These are phyloP conservation scores for Mohoua ochrocephala DNA, from an alignment of 2,113 vertebrate genomes.

Conservation along the genomic window DNA sequence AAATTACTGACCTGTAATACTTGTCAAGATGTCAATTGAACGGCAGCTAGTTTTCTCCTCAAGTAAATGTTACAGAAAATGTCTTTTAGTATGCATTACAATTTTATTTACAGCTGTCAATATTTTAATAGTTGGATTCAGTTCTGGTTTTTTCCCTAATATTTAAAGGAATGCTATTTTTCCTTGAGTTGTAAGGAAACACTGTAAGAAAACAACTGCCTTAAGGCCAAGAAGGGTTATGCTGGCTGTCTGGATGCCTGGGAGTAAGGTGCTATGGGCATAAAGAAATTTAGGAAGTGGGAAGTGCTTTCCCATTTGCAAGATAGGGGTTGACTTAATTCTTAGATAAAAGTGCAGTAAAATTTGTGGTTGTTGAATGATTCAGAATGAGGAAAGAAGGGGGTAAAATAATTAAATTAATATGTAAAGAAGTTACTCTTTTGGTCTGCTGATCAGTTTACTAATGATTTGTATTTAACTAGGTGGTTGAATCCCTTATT, in stretches of 20 bases:
- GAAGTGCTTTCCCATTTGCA: neutral
- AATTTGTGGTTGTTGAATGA: neutral
- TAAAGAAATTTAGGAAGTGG: neutral
- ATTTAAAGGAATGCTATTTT: neutral
- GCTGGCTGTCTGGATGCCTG: neutral
- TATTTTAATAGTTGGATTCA: neutral
- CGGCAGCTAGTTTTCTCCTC: neutral
- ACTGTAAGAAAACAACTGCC: neutral
- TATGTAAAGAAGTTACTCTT: neutral
- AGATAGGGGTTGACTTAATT: neutral
- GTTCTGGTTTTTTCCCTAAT: neutral
- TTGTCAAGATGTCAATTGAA: neutral
- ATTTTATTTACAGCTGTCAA: neutral
- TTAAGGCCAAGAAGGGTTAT: neutral
- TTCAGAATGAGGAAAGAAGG: neutral
- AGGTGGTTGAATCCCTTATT: slow-evolving; percentile 96
- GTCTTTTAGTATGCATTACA: neutral
- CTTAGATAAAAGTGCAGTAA: neutral
- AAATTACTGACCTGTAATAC: neutral
- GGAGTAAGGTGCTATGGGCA: neutral
- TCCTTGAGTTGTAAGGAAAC: neutral
- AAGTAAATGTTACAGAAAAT: neutral
- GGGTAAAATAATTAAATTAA: neutral
- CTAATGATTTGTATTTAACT: neutral
- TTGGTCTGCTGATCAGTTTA: neutral